A percentile compares a stretch with the other conserved stretches of the same genome.
Evolutionary conservation across 2,888 invertebrate species (phyloP).

Genomic region (Chamaedrilus cognettii): DNA sequence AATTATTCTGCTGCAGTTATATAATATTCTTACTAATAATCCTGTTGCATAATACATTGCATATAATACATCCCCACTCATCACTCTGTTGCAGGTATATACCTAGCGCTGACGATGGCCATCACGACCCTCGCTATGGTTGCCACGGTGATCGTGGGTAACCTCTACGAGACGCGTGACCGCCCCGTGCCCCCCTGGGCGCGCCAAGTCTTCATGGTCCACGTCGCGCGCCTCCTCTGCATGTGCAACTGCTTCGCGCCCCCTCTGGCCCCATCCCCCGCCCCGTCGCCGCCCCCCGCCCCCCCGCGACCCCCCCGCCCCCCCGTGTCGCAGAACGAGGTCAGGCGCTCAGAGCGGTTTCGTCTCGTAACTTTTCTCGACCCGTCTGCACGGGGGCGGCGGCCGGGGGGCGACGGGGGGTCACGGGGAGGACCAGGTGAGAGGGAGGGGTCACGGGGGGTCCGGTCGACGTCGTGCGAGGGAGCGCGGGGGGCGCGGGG

Average conservation of each 20-base stretch:
- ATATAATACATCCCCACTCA: too few species aligned
- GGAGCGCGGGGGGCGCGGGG: background rate
- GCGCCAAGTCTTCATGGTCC: constrained; percentile 35
- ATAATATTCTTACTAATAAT: too few species aligned
- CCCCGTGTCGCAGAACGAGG: background rate
- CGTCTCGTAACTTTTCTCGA: constrained; percentile 12
- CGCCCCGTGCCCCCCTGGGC: constrained; percentile 39
- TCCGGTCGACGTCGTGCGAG: background rate
- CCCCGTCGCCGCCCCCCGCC: background rate
- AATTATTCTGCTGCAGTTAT: too few species aligned
- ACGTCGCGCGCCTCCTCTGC: constrained; percentile 37
- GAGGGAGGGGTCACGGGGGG: background rate
- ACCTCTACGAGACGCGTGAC: constrained; percentile 38
- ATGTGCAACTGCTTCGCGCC: constrained; percentile 34
- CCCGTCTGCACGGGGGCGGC: background rate
- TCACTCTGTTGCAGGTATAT: too few species aligned
- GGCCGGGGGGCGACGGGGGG: background rate
- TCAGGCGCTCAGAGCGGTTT: background rate
- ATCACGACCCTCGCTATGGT: constrained; percentile 42
- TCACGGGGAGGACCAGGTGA: background rate
- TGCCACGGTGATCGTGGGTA: constrained; percentile 40
- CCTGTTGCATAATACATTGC: too few species aligned
- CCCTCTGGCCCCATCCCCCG: background rate
- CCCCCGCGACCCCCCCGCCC: background rate
- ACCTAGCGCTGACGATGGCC: constrained; percentile 41